These are phyloP conservation scores for Cryptosula pallasiana DNA, from an alignment of 2,888 invertebrate genomes.

Conservation along the genomic window DNA sequence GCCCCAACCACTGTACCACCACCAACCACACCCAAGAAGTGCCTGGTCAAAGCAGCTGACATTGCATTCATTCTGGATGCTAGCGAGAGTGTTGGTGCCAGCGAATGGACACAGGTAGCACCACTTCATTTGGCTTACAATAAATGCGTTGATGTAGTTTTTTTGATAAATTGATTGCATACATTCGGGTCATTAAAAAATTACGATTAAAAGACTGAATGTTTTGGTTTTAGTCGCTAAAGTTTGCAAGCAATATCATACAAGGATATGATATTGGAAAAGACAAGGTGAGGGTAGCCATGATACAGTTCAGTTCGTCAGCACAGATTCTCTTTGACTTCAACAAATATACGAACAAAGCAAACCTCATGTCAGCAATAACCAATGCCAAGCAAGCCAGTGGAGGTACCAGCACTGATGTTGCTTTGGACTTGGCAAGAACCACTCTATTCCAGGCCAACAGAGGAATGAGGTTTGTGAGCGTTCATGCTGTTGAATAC, in stretches of 20 bases:
- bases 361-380: not conserved
- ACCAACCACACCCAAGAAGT: not conserved
- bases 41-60: not conserved
- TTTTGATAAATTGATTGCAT: too few species aligned
- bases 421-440: not conserved
- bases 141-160: too few species aligned
- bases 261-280: slow-evolving; percentile 8
- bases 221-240: not conserved
- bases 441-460: not conserved
- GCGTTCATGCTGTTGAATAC: too few species aligned
- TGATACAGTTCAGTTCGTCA: not conserved
- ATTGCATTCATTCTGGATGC: slow-evolving; percentile 12
- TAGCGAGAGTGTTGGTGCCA: slow-evolving; percentile 2
- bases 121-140: too few species aligned
- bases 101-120: slow-evolving; percentile 9
- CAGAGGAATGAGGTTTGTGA: not conserved
- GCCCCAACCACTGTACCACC: too few species aligned
- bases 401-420: not conserved
- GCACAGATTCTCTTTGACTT: not conserved
- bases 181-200: too few species aligned
- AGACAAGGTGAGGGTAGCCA: not conserved
- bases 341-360: slow-evolving; percentile 5
- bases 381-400: not conserved
- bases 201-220: too few species aligned
- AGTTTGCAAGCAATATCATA: not conserved